Evolutionary conservation across 2,113 vertebrate species (phyloP), one percentile per base, ranked within the genome.

Genomic region (Echinops telfairi): DNA sequence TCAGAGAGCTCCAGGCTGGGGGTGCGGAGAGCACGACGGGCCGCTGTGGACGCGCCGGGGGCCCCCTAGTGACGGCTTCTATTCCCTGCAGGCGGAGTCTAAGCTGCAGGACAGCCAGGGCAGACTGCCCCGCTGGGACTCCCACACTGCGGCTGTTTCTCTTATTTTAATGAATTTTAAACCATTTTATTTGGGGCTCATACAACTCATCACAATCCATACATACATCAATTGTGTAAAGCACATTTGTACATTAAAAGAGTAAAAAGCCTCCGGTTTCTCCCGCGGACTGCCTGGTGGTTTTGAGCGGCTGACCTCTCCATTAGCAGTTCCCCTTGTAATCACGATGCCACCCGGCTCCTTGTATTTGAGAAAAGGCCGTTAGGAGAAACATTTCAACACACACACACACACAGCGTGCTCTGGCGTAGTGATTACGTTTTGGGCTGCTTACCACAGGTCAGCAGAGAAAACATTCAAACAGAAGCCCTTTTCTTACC

Each of bases 41-140:
- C 86, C 57, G 29, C 70, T 84, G 47, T 70, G n/a, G 87, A 77
- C 31, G 89, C 66, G 25, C 19, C 22, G 93, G 70, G 66, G 0
- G 66, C 86, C 94, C 88, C 83, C 95, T 94, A 60, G 92, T 83
- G 96, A 89, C 27, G n/a, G 3, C 11, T 29, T 83, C 1, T 31
- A 64, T 57, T 85, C 70, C 43, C 76, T 92, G 47, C 31, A 87
- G 36, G 29, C 66, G 62, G 33, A 66, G 84, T 22, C 43, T 84
- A 73, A 92, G 3, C 47, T 10, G 47, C 12, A 14, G 47, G 47
- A 14, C 9, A 53, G 47, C 47, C 47, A 53, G 12, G 6, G 47
- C 10, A 14, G 6, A 9, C 47, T 53, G 47, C 47, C 47, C 47
- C 9, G 47, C 40, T 40, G 47, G 47, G 47, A 53, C 9, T 14